These are phyloP conservation scores for Gorsachius magnificus DNA, from an alignment of 2,797 vertebrate species.

Conservation along the genomic window DNA sequence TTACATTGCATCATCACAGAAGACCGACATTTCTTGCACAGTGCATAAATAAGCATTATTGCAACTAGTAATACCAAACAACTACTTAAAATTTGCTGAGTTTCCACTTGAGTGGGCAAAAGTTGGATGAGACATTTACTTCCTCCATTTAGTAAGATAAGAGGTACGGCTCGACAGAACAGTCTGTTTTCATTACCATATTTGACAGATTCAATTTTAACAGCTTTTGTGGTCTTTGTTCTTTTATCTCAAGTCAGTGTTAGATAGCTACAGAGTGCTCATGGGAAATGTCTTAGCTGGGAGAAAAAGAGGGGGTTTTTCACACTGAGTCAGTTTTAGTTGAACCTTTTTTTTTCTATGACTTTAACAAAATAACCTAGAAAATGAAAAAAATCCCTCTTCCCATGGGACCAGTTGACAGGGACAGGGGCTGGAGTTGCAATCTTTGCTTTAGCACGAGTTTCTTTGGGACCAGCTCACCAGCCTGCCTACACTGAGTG, in stretches of 20 bases:
- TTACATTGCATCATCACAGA: neutral
- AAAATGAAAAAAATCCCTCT: neutral
- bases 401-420: neutral
- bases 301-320: neutral
- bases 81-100: neutral
- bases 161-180: neutral
- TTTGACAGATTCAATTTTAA: conserved; percentile 39
- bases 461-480: neutral
- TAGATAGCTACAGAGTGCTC: neutral
- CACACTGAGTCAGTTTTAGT: neutral
- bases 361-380: neutral
- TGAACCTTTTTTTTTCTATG: neutral
- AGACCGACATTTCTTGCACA: neutral
- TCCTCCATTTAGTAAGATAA: conserved; percentile 28
- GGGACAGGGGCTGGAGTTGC: neutral
- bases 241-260: conserved; percentile 16
- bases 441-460: neutral
- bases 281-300: neutral
- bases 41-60: neutral
- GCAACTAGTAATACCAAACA: neutral
- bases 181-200: conserved; percentile 17
- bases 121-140: neutral
- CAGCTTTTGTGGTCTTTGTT: conserved; percentile 41
- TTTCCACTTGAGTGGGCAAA: neutral
- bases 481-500: neutral